A percentile compares a stretch with the other conserved stretches of the same genome.
These are phyloP conservation scores for Microchirus variegatus DNA, from an alignment of 2,797 vertebrate species.

Conservation along the genomic window DNA sequence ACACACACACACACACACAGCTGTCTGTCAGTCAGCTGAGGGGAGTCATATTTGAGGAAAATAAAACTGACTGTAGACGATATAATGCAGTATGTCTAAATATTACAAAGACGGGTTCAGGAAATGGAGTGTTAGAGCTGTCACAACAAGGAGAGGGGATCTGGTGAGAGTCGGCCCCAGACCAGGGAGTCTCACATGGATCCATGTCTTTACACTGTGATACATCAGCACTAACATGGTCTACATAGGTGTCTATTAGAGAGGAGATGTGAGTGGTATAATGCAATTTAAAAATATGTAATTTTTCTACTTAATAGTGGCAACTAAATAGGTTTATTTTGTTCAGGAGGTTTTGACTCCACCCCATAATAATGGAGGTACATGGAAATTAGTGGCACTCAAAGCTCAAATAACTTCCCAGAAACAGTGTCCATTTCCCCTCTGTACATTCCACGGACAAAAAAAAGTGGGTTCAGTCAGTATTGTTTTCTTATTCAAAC, in stretches of 20 bases:
- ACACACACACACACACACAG: constrained; percentile 65
- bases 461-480: not conserved
- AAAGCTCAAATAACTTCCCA: constrained; percentile 1
- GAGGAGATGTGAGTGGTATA: too few relatives aligned
- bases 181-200: not conserved
- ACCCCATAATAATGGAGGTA: constrained; percentile 12
- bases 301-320: constrained; percentile 17
- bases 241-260: too few relatives aligned
- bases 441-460: constrained; percentile 12
- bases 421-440: not conserved
- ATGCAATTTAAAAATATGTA: not conserved
- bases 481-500: constrained; percentile 7
- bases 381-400: constrained; percentile 13
- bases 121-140: constrained; percentile 56
- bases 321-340: constrained; percentile 13
- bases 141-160: constrained; percentile 41
- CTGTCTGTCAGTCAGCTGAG: constrained; percentile 72
- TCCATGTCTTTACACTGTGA: constrained; percentile 20
- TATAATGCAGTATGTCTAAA: constrained; percentile 67
- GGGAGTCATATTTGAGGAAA: constrained; percentile 67
- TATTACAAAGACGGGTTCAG: constrained; percentile 60
- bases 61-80: constrained; percentile 66
- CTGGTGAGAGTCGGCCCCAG: constrained; percentile 27
- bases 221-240: too few relatives aligned
- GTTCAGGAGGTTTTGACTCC: constrained; percentile 4